These are phyloP conservation scores for Meloidogyne exigua DNA, from an alignment of 1,140 invertebrate genomes.

Conservation along the genomic window DNA sequence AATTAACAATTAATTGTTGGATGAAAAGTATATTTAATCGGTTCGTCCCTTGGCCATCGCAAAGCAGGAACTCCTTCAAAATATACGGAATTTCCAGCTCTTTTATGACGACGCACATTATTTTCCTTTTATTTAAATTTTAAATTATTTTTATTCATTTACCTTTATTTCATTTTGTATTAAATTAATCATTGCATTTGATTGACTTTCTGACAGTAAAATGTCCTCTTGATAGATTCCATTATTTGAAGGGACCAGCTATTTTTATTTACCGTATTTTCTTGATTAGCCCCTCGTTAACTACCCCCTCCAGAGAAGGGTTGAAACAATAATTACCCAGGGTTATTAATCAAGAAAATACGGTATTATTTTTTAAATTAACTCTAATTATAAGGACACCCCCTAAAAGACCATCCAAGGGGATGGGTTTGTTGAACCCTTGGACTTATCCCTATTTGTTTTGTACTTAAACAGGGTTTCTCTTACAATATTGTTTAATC, in stretches of 20 bases:
- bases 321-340: too few species aligned
- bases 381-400: too few species aligned
- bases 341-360: too few species aligned
- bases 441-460: too few species aligned
- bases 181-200: constrained; percentile 11
- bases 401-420: too few species aligned
- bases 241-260: constrained; percentile 44
- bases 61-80: constrained; percentile 31
- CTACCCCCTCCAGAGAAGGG: too few species aligned
- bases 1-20: constrained; percentile 22
- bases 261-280: not conserved
- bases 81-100: constrained; percentile 36
- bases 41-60: constrained; percentile 39
- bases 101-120: not conserved
- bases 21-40: constrained; percentile 50
- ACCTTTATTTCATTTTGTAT: constrained; percentile 12
- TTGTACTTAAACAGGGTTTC: too few species aligned
- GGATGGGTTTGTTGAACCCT: too few species aligned
- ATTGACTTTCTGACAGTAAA: constrained; percentile 47
- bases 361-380: too few species aligned
- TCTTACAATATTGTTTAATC: constrained; percentile 30
- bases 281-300: too few species aligned
- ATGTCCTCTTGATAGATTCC: constrained; percentile 51
- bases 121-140: not conserved
- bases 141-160: not conserved